phyloP scores from a whole-genome alignment of 2,797 vertebrate genomes.

The Hippocampus kuda region DNA sequence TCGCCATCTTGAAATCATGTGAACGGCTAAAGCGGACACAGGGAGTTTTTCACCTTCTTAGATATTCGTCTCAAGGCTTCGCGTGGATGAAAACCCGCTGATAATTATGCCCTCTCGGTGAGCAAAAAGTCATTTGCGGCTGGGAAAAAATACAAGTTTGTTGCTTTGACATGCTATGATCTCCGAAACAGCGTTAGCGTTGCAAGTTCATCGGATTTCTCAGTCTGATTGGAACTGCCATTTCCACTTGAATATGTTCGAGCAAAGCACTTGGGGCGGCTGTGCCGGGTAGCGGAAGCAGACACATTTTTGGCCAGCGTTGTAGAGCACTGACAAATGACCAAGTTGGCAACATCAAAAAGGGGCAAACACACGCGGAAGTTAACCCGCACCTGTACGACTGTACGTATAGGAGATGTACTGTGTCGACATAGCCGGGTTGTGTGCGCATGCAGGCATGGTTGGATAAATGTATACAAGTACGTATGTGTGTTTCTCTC shows the following conservation, averaged over 20 bases:
- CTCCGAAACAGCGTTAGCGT: neutral
- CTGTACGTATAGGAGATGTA: conserved; percentile 34
- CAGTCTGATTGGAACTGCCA: neutral
- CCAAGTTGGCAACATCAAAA: conserved; percentile 35
- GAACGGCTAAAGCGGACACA: no score
- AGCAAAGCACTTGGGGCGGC: neutral
- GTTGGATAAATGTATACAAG: conserved; percentile 7
- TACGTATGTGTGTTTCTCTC: conserved; percentile 16
- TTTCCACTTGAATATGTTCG: neutral
- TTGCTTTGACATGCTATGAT: no score
- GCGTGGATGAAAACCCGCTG: no score
- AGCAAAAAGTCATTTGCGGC: no score
- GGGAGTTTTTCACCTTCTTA: no score
- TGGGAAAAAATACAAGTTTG: no score
- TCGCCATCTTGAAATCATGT: no score
- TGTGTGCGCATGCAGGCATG: conserved; percentile 25
- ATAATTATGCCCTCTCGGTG: no score
- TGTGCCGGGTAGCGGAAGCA: neutral
- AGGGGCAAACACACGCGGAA: conserved; percentile 26
- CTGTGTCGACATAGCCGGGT: conserved; percentile 32
- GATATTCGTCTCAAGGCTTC: no score
- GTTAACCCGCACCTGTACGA: conserved; percentile 41
- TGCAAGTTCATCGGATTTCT: neutral
- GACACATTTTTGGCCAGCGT: conserved; percentile 3
- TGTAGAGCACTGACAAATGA: conserved; percentile 1